Percentiles rank a stretch among this genome's conserved stretches.
phyloP scores from a whole-genome alignment of 2,888 invertebrate species.

The Crepidodera aurea region DNA sequence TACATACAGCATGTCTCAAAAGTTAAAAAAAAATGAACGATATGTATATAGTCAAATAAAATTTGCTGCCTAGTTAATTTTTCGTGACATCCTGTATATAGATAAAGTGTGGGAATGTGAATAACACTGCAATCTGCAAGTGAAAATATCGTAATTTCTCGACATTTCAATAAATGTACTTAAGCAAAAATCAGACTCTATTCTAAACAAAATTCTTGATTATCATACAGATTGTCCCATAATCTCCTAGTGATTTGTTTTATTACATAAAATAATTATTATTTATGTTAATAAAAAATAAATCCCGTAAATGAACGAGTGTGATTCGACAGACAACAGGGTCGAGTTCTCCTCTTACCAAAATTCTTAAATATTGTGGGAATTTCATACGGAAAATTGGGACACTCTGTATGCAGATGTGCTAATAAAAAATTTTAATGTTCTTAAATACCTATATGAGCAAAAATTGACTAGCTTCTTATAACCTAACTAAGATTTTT shows the following conservation, averaged over 20 bases:
- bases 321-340: too few species aligned
- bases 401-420: not conserved
- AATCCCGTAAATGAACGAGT: too few species aligned
- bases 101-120: not conserved
- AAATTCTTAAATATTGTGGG: too few species aligned
- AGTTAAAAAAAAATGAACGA: constrained; percentile 22
- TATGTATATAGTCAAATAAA: constrained; percentile 5
- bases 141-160: not conserved
- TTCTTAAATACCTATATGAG: constrained; percentile 2
- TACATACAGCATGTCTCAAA: not conserved
- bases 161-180: too few species aligned
- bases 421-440: not conserved
- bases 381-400: not conserved
- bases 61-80: too few species aligned
- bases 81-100: not conserved
- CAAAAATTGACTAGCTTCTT: constrained; percentile 21
- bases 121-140: not conserved
- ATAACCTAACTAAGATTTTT: not conserved
- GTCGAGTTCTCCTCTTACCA: too few species aligned
- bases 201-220: too few species aligned
- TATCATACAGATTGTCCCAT: not conserved
- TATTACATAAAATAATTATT: too few species aligned
- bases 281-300: too few species aligned
- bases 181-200: too few species aligned
- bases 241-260: too few species aligned